Evolutionary conservation across 2,113 vertebrate genomes (phyloP).

Genomic region (Microcebus lehilahytsara): DNA sequence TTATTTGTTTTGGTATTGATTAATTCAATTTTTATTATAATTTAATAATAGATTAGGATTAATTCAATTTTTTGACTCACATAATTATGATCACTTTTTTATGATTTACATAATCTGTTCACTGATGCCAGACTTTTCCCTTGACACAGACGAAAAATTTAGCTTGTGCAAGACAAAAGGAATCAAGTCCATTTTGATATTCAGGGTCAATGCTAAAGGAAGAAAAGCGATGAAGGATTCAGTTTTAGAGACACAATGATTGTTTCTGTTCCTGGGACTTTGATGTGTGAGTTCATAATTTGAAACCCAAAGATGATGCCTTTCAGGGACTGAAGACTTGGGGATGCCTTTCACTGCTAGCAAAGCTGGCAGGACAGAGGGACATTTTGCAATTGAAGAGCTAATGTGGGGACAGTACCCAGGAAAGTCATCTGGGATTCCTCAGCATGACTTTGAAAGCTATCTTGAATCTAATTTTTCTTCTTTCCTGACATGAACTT

Average conservation of each 20-base stretch:
- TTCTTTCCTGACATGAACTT: constrained; percentile 20
- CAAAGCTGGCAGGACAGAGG: not conserved
- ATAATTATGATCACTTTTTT: constrained; percentile 16
- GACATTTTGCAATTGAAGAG: not conserved
- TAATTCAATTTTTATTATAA: constrained; percentile 10
- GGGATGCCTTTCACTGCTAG: not conserved
- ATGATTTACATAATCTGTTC: not conserved
- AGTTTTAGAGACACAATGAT: not conserved
- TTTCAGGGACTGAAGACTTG: not conserved
- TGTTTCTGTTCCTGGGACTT: constrained; percentile 8
- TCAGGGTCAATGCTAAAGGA: constrained; percentile 10
- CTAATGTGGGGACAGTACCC: not conserved
- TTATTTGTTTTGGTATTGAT: constrained; percentile 18
- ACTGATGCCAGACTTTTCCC: not conserved
- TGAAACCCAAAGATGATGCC: not conserved
- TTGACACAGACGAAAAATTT: not conserved
- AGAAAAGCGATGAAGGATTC: constrained; percentile 35
- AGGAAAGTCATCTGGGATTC: not conserved
- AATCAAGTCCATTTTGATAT: constrained; percentile 19
- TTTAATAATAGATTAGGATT: not conserved
- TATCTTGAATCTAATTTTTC: not conserved
- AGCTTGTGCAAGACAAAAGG: constrained; percentile 2
- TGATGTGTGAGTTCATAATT: not conserved
- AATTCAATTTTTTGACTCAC: not conserved
- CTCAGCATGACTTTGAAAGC: constrained; percentile 23